Conservation (phyloP, 2,797 vertebrate genomes). For the Hypotaenidia okinawae region DNA sequence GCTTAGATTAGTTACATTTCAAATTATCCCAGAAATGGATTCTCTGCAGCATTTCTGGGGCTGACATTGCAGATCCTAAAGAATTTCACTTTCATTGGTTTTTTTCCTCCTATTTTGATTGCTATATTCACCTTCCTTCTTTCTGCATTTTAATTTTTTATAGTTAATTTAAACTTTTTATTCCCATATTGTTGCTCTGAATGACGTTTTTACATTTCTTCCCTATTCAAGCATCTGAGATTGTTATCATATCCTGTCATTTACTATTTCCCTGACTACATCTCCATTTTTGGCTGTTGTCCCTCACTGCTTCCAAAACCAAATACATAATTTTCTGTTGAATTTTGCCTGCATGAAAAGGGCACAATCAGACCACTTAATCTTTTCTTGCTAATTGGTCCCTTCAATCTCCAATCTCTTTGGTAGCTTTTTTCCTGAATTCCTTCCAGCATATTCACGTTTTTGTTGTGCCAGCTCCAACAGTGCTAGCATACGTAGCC, state of each 20-base stretch:
- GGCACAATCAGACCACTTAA: slow-evolving; percentile 18
- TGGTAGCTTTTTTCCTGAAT: not conserved
- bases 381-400: slow-evolving; percentile 29
- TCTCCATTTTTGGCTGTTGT: not conserved
- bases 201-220: not conserved
- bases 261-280: not conserved
- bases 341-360: slow-evolving; percentile 14
- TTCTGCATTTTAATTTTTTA: not conserved
- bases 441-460: not conserved
- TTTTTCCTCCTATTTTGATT: not conserved
- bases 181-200: not conserved
- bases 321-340: not conserved
- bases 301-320: not conserved
- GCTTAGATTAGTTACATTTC: not conserved
- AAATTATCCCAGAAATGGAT: not conserved
- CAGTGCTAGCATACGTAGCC: not conserved
- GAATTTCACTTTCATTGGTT: not conserved
- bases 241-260: not conserved
- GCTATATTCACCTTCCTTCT: not conserved
- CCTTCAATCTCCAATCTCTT: not conserved
- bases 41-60: not conserved
- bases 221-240: not conserved
- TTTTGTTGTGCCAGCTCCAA: slow-evolving; percentile 22
- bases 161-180: not conserved
- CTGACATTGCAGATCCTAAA: not conserved